Base-by-base conservation (phyloP, 2,113 vertebrate species). In the Xyliphius kryptos region DNA sequence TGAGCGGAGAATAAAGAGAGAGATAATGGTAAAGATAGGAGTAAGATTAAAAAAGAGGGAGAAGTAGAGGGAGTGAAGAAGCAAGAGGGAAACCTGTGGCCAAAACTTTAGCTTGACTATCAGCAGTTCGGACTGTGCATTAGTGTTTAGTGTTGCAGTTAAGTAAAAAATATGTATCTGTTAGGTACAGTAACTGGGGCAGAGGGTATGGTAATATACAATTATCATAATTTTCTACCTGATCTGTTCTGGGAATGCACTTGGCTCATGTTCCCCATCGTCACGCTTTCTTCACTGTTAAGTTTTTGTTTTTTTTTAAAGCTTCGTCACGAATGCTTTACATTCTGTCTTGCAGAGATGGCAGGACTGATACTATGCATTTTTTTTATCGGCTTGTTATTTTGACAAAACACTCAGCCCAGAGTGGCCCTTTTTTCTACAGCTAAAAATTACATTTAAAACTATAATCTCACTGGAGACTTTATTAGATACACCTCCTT, bases 151-250 rank as follows among this genome's bases (percentile, higher is more conserved):
- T 32, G n/a, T n/a, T n/a, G n/a, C n/a, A n/a, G 26, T 32, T 32
- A 32, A 32, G 26, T 32, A 32, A 5, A 32, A 5, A 32, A 32
- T 6, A 32, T 32, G 26, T 6, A 32, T 32, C 26, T 32, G 7
- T 32, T 1, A 32, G 26, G 26, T 32, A 32, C 26, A 32, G 7
- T 32, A 32, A 32, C 26, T 32, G 2, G 2, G 26, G 26, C 26
- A 32, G 26, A 32, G 26, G 4, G 63, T 69, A 41, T 16, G 59
- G 50, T 63, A 67, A 82, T 77, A 80, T 81, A 82, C 77, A 79
- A 82, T 71, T 68, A 75, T 65, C 81, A 81, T 85, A 32, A 32
- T 81, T 79, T 84, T 78, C 68, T 71, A 67, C 70, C 69, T 79
- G 73, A 72, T 63, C 46, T 43, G 66, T 79, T 76, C 68, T 58